These are phyloP conservation scores for Puma concolor DNA, from an alignment of 2,113 vertebrate species.

Conservation along the genomic window DNA sequence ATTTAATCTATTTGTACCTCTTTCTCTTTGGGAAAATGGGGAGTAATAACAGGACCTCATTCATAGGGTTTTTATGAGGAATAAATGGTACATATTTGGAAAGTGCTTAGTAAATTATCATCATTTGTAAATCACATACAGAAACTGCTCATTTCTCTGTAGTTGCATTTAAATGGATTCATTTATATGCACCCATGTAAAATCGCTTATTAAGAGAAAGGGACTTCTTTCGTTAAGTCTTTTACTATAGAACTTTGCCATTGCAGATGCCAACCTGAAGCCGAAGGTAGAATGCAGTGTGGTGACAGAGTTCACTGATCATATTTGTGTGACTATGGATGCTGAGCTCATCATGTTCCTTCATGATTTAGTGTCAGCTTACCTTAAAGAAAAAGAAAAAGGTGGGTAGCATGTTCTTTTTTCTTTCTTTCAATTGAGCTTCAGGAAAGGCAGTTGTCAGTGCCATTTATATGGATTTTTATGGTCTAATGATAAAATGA, in stretches of 20 bases:
- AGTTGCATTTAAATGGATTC: not conserved
- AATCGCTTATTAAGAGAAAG: not conserved
- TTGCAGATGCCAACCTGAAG: slow-evolving; percentile 92
- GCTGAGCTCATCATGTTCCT: slow-evolving; percentile 99
- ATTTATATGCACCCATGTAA: not conserved
- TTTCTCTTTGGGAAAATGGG: not conserved
- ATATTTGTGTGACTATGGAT: slow-evolving; percentile 99
- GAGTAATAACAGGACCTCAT: not conserved
- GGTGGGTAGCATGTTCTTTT: slow-evolving; percentile 83
- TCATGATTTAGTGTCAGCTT: slow-evolving; percentile 98
- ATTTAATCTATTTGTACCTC: not conserved
- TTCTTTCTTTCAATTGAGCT: not conserved
- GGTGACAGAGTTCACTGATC: slow-evolving; percentile 99
- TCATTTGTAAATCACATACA: not conserved
- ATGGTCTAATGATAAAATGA: not conserved
- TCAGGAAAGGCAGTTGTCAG: not conserved
- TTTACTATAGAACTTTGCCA: slow-evolving; percentile 42
- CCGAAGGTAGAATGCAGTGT: slow-evolving; percentile 99
- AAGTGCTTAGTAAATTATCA: not conserved
- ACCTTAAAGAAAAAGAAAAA: slow-evolving; percentile 99
- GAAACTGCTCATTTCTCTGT: not conserved
- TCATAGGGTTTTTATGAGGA: not conserved
- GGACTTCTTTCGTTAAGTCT: not conserved
- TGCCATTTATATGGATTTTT: not conserved
- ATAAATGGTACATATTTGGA: not conserved